Conservation (phyloP, 2,888 invertebrate species). For the Ectropis crepuscularia region DNA sequence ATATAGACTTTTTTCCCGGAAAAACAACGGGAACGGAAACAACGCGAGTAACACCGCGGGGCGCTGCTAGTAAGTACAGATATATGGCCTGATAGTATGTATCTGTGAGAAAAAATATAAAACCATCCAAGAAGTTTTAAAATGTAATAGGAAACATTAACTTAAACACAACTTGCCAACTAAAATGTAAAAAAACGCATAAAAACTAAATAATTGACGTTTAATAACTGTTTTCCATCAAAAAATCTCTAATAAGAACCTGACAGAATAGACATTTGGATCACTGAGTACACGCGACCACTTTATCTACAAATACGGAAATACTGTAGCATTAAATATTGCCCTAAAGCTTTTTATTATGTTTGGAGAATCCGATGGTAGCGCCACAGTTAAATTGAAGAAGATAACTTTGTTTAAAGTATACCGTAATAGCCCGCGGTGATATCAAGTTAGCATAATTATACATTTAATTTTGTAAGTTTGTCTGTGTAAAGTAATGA, state of each 20-base stretch:
- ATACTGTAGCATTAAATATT: not conserved
- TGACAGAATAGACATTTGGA: constrained; percentile 67
- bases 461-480: constrained; percentile 50
- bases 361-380: not conserved
- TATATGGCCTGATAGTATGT: too few species aligned
- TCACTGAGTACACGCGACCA: constrained; percentile 38
- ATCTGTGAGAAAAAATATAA: too few species aligned
- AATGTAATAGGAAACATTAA: constrained; percentile 29
- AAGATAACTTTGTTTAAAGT: not conserved
- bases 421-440: constrained; percentile 71
- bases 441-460: constrained; percentile 48
- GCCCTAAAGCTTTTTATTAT: not conserved
- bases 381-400: not conserved
- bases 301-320: not conserved
- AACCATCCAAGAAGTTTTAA: not conserved
- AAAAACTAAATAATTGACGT: constrained; percentile 50
- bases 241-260: constrained; percentile 72
- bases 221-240: constrained; percentile 75
- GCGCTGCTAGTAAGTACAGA: too few species aligned
- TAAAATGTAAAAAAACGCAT: constrained; percentile 26
- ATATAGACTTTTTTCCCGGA: too few species aligned
- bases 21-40: too few species aligned
- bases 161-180: constrained; percentile 20
- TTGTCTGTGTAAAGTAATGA: constrained; percentile 44
- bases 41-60: too few species aligned